Conservation (phyloP, 1,140 invertebrate genomes). For the Drosophila ogumai region DNA sequence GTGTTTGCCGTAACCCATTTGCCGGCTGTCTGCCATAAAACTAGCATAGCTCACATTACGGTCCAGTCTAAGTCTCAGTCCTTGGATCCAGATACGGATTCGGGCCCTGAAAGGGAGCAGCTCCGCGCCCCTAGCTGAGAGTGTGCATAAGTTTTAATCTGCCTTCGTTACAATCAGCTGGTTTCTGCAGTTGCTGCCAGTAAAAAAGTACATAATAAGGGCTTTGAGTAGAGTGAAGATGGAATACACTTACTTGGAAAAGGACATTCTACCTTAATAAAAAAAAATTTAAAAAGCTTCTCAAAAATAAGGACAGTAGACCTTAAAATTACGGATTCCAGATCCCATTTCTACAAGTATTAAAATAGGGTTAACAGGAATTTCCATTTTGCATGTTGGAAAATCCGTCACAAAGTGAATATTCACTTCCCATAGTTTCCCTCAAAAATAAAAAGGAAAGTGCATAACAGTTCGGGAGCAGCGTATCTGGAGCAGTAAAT, state of each 20-base stretch:
- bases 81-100: slow-evolving; percentile 23
- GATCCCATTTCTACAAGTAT: background rate
- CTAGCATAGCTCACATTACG: slow-evolving; percentile 79
- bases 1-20: slow-evolving; percentile 67
- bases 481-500: slow-evolving; percentile 58
- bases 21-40: slow-evolving; percentile 71
- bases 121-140: slow-evolving; percentile 40
- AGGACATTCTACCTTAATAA: background rate
- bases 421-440: background rate
- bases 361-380: background rate
- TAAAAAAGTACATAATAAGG: slow-evolving; percentile 29
- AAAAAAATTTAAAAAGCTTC: background rate
- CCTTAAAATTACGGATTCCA: fast-evolving
- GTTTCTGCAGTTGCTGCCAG: slow-evolving; percentile 34
- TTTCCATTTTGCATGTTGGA: too few relatives aligned
- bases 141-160: slow-evolving; percentile 83
- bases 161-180: slow-evolving; percentile 76
- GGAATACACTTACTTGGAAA: slow-evolving; percentile 21
- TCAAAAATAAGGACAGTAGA: background rate
- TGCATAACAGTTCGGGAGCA: slow-evolving; percentile 61
- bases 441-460: slow-evolving; percentile 33
- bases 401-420: background rate
- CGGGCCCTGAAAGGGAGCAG: slow-evolving; percentile 14
- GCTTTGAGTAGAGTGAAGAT: background rate
- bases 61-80: slow-evolving; percentile 41